These are phyloP conservation scores for Cebus imitator DNA, from an alignment of 2,113 vertebrate species.

Conservation along the genomic window DNA sequence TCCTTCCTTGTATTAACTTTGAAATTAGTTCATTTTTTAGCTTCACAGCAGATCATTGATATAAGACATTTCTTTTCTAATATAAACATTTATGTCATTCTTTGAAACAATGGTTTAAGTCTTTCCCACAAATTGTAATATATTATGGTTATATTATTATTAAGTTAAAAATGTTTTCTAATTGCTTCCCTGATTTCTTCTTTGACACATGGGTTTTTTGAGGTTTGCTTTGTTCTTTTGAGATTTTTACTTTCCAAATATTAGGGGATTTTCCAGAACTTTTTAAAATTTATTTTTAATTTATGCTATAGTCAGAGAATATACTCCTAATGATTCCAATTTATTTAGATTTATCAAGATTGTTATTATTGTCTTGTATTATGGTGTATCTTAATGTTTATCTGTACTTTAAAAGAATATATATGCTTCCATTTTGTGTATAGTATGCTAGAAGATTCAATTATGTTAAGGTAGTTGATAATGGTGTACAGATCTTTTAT, in stretches of 20 bases:
- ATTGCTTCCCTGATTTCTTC: neutral
- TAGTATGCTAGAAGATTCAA: neutral
- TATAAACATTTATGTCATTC: neutral
- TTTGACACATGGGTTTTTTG: neutral
- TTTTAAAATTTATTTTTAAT: neutral
- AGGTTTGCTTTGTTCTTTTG: neutral
- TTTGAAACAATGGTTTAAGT: neutral
- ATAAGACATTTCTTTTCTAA: neutral
- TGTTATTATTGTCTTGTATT: neutral
- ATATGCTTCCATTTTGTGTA: neutral
- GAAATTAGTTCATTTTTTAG: neutral
- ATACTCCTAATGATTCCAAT: neutral
- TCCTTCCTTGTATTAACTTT: neutral
- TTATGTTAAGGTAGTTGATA: neutral
- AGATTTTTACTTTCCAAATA: neutral
- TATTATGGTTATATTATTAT: neutral
- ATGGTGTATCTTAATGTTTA: neutral
- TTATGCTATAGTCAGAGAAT: neutral
- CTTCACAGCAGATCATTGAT: neutral
- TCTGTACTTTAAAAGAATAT: neutral
- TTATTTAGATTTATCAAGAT: neutral
- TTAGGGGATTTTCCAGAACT: neutral
- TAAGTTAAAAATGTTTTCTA: neutral
- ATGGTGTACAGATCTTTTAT: neutral
- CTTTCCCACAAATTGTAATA: neutral